A percentile compares a stretch with the other conserved stretches of the same genome.
These are phyloP conservation scores for Callaeas wilsoni DNA, from an alignment of 2,113 vertebrate genomes.

Conservation along the genomic window DNA sequence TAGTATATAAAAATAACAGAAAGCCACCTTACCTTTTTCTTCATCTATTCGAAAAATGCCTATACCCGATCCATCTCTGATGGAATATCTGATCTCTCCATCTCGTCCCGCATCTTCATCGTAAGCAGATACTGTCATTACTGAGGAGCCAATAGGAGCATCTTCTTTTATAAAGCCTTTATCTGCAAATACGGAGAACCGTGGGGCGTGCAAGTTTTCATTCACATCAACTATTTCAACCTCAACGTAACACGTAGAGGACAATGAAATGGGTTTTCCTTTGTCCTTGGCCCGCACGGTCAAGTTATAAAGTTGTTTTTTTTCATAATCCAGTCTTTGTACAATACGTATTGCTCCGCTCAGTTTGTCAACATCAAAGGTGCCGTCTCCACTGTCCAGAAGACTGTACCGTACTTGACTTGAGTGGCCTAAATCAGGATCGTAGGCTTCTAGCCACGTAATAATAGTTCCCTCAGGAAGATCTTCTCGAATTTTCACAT, in stretches of 20 bases:
- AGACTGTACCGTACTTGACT: conserved; percentile 93
- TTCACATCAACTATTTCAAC: conserved; percentile 94
- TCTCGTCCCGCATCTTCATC: conserved; percentile 90
- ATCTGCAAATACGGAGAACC: conserved; percentile 87
- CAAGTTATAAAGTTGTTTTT: conserved; percentile 88
- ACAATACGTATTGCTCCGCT: conserved; percentile 89
- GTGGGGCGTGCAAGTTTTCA: conserved; percentile 88
- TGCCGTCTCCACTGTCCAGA: conserved; percentile 84
- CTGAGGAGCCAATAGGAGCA: conserved; percentile 80
- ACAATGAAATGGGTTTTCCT: conserved; percentile 88
- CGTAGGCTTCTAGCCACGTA: conserved; percentile 91
- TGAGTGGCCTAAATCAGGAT: conserved; percentile 88
- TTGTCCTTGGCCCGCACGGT: conserved; percentile 93
- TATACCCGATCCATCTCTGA: conserved; percentile 91
- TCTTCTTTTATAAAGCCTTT: conserved; percentile 92
- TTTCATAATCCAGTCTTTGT: conserved; percentile 91
- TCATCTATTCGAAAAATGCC: conserved; percentile 93
- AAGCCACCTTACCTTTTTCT: conserved; percentile 84
- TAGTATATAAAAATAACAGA: not conserved
- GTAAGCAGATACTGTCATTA: conserved; percentile 87
- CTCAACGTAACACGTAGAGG: conserved; percentile 88
- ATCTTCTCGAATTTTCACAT: conserved; percentile 90
- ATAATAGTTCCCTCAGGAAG: conserved; percentile 90
- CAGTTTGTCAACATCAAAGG: conserved; percentile 93
- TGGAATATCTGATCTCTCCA: conserved; percentile 91